Conservation (phyloP, 2,113 vertebrate genomes). For the Donacobius atricapilla region DNA sequence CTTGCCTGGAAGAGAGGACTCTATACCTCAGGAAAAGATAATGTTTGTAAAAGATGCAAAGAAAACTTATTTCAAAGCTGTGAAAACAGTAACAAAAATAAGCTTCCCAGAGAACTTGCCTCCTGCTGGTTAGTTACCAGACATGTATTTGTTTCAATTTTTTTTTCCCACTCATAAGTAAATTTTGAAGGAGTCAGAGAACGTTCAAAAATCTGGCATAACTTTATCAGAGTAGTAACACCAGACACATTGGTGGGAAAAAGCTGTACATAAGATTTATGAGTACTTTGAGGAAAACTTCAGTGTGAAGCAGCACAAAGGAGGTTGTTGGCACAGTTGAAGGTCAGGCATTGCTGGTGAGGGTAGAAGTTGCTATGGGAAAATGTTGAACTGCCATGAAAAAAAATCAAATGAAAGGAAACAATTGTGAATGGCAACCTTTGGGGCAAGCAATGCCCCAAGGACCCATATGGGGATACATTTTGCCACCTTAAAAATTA, state of each 20-base stretch:
- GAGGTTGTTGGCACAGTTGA: neutral
- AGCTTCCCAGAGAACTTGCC: neutral
- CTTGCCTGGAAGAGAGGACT: neutral
- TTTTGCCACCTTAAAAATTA: conserved; percentile 8
- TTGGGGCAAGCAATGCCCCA: neutral
- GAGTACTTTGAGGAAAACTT: neutral
- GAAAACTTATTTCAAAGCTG: conserved; percentile 26
- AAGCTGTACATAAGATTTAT: neutral
- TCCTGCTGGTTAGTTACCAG: conserved; percentile 22
- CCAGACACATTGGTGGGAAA: neutral
- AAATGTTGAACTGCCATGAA: neutral
- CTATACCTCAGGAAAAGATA: neutral
- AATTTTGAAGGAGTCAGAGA: neutral
- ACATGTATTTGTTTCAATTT: neutral
- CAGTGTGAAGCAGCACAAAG: neutral
- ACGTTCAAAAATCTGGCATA: neutral
- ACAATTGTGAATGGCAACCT: conserved; percentile 37
- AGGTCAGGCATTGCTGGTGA: neutral
- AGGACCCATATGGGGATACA: neutral
- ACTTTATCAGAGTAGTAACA: neutral
- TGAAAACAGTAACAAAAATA: conserved; percentile 13
- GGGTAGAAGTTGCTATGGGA: neutral
- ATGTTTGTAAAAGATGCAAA: neutral
- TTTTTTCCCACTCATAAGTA: neutral
- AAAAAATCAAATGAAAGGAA: neutral